Percentiles rank a stretch among this genome's conserved stretches.
phyloP scores from a whole-genome alignment of 2,888 invertebrate genomes.

The Brachyptera risi region DNA sequence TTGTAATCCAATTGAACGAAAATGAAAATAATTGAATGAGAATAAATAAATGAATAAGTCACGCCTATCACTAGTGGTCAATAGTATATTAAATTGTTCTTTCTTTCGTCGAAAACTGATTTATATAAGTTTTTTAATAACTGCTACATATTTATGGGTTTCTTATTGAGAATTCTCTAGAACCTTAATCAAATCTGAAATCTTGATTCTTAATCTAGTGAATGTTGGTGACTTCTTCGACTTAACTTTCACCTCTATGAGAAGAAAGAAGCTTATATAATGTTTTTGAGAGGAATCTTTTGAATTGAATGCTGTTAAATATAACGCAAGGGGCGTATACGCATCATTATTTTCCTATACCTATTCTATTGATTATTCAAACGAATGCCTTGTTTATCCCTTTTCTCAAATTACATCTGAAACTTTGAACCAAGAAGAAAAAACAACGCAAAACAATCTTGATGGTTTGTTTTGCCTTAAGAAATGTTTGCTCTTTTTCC shows the following conservation, averaged over 20 bases:
- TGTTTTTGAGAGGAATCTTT: background rate
- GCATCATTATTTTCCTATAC: slow-evolving; percentile 4
- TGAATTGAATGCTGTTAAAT: background rate
- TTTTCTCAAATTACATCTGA: background rate
- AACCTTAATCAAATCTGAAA: background rate
- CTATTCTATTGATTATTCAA: slow-evolving; percentile 13
- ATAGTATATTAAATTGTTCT: too few species aligned
- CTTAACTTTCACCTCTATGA: background rate
- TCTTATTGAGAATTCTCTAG: too few species aligned
- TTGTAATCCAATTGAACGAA: too few species aligned
- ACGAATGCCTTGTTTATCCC: background rate
- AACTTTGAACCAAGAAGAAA: slow-evolving; percentile 3
- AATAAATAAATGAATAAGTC: too few species aligned
- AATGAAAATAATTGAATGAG: too few species aligned
- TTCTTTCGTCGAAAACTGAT: too few species aligned
- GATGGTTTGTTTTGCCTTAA: background rate
- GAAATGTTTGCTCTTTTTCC: background rate
- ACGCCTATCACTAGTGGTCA: too few species aligned
- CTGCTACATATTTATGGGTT: too few species aligned
- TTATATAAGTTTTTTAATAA: too few species aligned
- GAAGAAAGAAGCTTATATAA: background rate
- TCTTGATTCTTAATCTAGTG: too few species aligned
- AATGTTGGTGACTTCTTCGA: background rate
- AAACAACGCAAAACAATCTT: background rate
- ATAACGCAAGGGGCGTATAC: background rate